Evolutionary conservation across 2,888 invertebrate species (phyloP).

Genomic region (Sminthurinus aureus): DNA sequence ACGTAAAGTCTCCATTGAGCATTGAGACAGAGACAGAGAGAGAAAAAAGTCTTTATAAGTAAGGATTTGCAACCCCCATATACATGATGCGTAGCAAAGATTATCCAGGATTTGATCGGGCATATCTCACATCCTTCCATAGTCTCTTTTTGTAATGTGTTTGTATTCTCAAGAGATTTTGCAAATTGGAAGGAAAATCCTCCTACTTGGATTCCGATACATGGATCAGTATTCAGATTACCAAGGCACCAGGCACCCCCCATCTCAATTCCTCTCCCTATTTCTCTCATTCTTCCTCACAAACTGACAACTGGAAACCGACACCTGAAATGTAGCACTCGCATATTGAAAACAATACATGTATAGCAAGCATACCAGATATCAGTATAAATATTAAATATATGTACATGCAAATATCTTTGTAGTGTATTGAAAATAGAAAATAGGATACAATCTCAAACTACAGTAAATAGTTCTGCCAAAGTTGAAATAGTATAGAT

Average conservation of each 20-base stretch:
- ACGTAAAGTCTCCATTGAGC: slow-evolving; percentile 19
- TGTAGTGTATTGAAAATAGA: too few relatives aligned
- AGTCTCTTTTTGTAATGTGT: background rate
- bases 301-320: background rate
- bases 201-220: background rate
- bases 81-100: slow-evolving; percentile 34
- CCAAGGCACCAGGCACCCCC: background rate
- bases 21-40: background rate
- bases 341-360: background rate
- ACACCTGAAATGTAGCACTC: background rate
- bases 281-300: background rate
- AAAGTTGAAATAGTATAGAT: too few relatives aligned
- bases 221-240: background rate
- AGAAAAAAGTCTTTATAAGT: background rate
- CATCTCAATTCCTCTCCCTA: background rate
- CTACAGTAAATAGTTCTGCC: too few relatives aligned
- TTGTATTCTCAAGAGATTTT: background rate
- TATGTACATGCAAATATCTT: too few relatives aligned
- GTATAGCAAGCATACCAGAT: too few relatives aligned
- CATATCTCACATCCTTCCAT: slow-evolving; percentile 33
- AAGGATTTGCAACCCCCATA: slow-evolving; percentile 37
- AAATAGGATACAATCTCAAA: too few relatives aligned
- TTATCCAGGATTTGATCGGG: slow-evolving; percentile 41
- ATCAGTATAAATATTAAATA: too few relatives aligned
- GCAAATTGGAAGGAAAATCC: background rate